phyloP scores from a whole-genome alignment of 2,797 vertebrate genomes.

The Allobates femoralis region DNA sequence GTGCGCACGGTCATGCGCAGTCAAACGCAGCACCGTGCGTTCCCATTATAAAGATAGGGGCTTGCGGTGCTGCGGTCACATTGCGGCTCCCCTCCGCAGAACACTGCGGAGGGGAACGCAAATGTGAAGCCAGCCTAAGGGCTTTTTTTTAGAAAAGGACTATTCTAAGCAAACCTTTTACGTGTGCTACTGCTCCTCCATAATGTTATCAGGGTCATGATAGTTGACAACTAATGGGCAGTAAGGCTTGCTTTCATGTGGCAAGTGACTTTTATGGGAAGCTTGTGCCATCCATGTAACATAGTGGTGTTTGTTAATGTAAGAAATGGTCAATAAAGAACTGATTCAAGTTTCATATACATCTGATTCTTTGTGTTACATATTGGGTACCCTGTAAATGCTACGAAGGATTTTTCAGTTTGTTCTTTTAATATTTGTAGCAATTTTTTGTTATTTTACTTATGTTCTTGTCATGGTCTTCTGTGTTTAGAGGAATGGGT shows the following conservation, averaged over 20 bases:
- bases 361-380: background rate
- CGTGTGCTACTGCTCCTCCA: background rate
- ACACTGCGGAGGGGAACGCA: too few relatives aligned
- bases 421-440: background rate
- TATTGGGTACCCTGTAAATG: background rate
- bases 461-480: constrained; percentile 42
- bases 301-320: background rate
- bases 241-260: background rate
- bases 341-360: background rate
- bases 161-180: background rate
- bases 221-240: background rate
- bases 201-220: background rate
- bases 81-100: too few relatives aligned
- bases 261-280: background rate
- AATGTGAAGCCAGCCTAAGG: too few relatives aligned
- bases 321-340: background rate
- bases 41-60: too few relatives aligned
- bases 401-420: background rate
- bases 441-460: background rate
- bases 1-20: too few relatives aligned
- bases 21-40: too few relatives aligned
- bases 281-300: background rate
- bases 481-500: constrained; percentile 92
- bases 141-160: too few relatives aligned
- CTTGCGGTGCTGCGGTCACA: too few relatives aligned